These are phyloP conservation scores for Sinocyclocheilus maitianheensis DNA, from an alignment of 2,113 vertebrate species.

Conservation along the genomic window DNA sequence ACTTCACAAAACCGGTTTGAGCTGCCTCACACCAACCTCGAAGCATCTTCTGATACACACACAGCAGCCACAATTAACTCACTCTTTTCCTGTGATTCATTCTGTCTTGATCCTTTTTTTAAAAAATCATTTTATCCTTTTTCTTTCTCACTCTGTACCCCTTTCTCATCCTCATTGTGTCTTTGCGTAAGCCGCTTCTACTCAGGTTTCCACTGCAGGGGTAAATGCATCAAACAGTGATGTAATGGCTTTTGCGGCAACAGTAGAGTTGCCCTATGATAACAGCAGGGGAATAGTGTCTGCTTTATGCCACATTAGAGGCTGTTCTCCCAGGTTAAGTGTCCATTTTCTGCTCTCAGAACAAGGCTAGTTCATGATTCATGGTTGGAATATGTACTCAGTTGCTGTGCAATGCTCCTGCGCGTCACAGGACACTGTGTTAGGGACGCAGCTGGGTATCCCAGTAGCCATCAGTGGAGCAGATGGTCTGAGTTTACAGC, in stretches of 20 bases:
- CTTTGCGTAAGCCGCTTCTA: slow-evolving; percentile 37
- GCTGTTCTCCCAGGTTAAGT: slow-evolving; percentile 41
- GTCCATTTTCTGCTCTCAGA: slow-evolving; percentile 16
- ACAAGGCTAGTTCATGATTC: slow-evolving; percentile 17
- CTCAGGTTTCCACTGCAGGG: slow-evolving; percentile 51
- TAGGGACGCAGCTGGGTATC: slow-evolving; percentile 17
- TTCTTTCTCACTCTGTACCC: background rate
- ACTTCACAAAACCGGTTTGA: slow-evolving; percentile 43
- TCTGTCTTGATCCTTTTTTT: background rate
- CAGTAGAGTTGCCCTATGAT: slow-evolving; percentile 50
- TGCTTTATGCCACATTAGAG: slow-evolving; percentile 45
- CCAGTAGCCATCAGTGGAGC: slow-evolving; percentile 14
- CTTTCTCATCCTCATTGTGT: slow-evolving; percentile 32
- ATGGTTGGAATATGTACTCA: background rate
- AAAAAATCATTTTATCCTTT: background rate
- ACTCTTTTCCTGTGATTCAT: background rate
- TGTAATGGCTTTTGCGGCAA: slow-evolving; percentile 63
- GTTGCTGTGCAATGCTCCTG: slow-evolving; percentile 12
- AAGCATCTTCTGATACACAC: slow-evolving; percentile 1
- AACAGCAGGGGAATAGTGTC: slow-evolving; percentile 58
- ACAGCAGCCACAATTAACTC: background rate
- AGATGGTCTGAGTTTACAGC: slow-evolving; percentile 28
- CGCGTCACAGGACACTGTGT: slow-evolving; percentile 5
- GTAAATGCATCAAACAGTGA: slow-evolving; percentile 57
- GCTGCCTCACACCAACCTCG: slow-evolving; percentile 38